A percentile compares a stretch with the other conserved stretches of the same genome.
Evolutionary conservation across 2,888 invertebrate species (phyloP).

Genomic region (Andrena flavipes): DNA sequence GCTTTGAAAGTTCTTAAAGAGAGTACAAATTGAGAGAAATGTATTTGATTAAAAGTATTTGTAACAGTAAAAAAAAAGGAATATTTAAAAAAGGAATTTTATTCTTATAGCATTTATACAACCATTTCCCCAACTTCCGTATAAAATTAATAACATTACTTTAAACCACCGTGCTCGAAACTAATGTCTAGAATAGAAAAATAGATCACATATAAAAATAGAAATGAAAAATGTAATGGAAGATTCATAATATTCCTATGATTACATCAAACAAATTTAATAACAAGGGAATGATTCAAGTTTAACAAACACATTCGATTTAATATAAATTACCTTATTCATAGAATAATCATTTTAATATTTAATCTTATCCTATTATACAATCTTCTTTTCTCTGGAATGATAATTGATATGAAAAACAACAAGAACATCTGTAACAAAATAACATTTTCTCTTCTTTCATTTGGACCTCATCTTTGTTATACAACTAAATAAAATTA

Average conservation of each 20-base stretch:
- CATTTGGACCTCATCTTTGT: conserved; percentile 21
- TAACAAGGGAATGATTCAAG: conserved; percentile 23
- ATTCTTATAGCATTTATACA: conserved; percentile 60
- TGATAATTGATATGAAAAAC: conserved; percentile 38
- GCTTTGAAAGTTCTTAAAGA: conserved; percentile 1
- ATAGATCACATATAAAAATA: conserved; percentile 55
- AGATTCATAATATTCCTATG: conserved; percentile 31
- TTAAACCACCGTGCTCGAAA: conserved; percentile 42
- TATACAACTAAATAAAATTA: conserved; percentile 45
- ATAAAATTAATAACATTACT: conserved; percentile 35
- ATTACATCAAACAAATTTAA: conserved; percentile 33
- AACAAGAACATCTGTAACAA: conserved; percentile 35
- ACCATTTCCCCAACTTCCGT: conserved; percentile 44
- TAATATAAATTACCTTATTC: conserved; percentile 44
- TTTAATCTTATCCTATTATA: conserved; percentile 34
- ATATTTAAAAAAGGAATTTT: conserved; percentile 58
- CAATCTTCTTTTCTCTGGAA: conserved; percentile 26
- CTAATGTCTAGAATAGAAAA: conserved; percentile 44
- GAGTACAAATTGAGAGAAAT: background rate
- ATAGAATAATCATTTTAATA: conserved; percentile 42
- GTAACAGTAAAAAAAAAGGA: conserved; percentile 18
- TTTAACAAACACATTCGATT: conserved; percentile 16
- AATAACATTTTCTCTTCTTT: conserved; percentile 23
- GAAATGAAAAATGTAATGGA: conserved; percentile 49
- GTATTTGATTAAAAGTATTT: conserved; percentile 5